Evolutionary conservation across 2,797 vertebrate genomes (phyloP).

Genomic region (Oreortyx pictus): DNA sequence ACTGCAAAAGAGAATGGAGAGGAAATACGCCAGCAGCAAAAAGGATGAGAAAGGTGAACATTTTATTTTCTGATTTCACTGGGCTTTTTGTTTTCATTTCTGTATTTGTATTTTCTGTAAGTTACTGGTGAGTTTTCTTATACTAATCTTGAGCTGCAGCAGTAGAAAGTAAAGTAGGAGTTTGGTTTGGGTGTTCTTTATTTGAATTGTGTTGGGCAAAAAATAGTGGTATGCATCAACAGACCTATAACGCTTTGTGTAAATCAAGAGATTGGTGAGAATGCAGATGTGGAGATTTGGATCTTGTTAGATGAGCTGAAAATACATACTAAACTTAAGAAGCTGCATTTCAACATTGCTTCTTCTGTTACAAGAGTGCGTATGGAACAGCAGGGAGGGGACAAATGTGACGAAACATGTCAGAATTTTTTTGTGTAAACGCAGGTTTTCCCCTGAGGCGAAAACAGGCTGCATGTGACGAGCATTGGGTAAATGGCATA

Average conservation of each 20-base stretch:
- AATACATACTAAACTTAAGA: neutral
- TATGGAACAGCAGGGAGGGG: neutral
- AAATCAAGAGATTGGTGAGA: neutral
- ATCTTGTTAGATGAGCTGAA: neutral
- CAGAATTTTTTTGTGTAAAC: neutral
- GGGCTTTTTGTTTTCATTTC: neutral
- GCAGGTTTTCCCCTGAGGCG: neutral
- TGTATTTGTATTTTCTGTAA: neutral
- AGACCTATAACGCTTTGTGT: neutral
- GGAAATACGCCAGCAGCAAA: constrained; percentile 91
- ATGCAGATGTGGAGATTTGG: neutral
- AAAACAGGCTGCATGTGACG: neutral
- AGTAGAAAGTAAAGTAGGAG: neutral
- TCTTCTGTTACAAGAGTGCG: neutral
- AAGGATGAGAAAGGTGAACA: constrained; percentile 90
- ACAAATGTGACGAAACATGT: neutral
- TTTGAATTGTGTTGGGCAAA: neutral
- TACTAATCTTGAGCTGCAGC: neutral
- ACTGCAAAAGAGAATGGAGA: constrained; percentile 94
- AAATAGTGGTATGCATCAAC: neutral
- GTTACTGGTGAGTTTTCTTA: neutral
- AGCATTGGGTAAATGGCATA: neutral
- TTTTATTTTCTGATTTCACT: neutral
- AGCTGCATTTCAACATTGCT: neutral
- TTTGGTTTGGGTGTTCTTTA: neutral